Evolutionary conservation across 2,888 invertebrate species (phyloP).

Genomic region (Noctua comes): DNA sequence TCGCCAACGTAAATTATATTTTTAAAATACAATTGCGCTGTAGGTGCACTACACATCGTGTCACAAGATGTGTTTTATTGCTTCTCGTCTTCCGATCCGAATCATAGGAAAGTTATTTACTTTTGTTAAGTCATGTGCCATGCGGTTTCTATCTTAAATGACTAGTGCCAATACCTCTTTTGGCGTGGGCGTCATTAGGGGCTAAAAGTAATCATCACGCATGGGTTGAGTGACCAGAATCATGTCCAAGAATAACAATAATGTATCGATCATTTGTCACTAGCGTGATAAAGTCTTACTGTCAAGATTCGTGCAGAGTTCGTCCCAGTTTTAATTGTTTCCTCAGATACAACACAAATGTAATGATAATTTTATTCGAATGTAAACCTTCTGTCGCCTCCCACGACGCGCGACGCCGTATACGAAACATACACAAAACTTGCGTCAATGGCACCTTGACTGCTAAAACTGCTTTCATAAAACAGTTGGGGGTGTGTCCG

Average conservation of each 20-base stretch:
- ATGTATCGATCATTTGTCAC: background rate
- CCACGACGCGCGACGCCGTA: conserved; percentile 6
- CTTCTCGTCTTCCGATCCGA: conserved; percentile 39
- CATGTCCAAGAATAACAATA: conserved; percentile 2
- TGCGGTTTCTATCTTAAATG: conserved; percentile 40
- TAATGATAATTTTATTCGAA: conserved; percentile 11
- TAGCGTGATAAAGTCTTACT: conserved; percentile 1
- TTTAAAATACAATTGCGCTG: conserved; percentile 60
- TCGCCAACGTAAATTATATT: conserved; percentile 62
- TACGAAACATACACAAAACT: conserved; percentile 32
- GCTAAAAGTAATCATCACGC: conserved; percentile 42
- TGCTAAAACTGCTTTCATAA: conserved; percentile 47
- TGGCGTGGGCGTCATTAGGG: conserved; percentile 21
- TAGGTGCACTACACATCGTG: conserved; percentile 24
- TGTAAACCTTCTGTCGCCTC: conserved; percentile 7
- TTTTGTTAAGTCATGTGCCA: conserved; percentile 59
- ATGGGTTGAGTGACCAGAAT: conserved; percentile 51
- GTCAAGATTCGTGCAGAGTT: background rate
- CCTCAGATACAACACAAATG: conserved; percentile 3
- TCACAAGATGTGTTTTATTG: conserved; percentile 63
- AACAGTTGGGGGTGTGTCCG: conserved; percentile 59
- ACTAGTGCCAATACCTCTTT: conserved; percentile 30
- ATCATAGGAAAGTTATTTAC: conserved; percentile 54
- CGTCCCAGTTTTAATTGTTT: conserved; percentile 6
- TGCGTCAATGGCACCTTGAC: conserved; percentile 59